Conservation (phyloP, 30 jellyfish, hydroid and myxozoan species). For the Pseudorhiza aurosa region DNA sequence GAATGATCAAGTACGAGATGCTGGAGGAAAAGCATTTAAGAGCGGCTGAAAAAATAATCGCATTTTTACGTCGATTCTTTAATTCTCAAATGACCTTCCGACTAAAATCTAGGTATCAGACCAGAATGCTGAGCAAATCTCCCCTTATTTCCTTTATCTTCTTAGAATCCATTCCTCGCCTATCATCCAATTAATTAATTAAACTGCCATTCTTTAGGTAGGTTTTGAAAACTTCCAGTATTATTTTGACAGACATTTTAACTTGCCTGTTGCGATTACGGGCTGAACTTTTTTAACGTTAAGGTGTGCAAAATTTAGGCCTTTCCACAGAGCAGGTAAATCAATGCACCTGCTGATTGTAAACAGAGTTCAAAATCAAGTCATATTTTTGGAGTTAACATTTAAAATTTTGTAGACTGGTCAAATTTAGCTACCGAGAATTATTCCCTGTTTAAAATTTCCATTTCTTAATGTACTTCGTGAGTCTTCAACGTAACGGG, state of each 20-base stretch:
- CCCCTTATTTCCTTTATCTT: not conserved
- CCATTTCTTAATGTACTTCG: too few species aligned
- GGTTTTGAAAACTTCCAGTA: not conserved
- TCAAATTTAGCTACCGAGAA: too few species aligned
- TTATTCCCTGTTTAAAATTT: too few species aligned
- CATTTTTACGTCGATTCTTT: not conserved
- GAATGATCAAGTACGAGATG: too few species aligned
- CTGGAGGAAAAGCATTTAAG: too few species aligned
- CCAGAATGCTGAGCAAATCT: not conserved
- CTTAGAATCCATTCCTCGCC: not conserved
- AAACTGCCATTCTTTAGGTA: not conserved
- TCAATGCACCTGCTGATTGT: not conserved
- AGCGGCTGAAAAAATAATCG: slow-evolving; percentile 5
- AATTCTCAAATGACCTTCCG: not conserved
- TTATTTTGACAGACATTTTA: not conserved
- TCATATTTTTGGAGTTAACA: too few species aligned
- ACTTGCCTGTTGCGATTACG: too few species aligned
- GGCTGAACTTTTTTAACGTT: not conserved
- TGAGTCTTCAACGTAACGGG: too few species aligned
- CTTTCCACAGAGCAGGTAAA: not conserved
- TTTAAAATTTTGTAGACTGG: too few species aligned
- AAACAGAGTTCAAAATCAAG: too few species aligned
- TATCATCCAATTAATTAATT: not conserved
- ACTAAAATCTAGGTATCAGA: not conserved
- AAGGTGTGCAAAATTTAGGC: not conserved